Evolutionary conservation across 2,113 vertebrate species (phyloP).

Genomic region (Entomyzon cyanotis): DNA sequence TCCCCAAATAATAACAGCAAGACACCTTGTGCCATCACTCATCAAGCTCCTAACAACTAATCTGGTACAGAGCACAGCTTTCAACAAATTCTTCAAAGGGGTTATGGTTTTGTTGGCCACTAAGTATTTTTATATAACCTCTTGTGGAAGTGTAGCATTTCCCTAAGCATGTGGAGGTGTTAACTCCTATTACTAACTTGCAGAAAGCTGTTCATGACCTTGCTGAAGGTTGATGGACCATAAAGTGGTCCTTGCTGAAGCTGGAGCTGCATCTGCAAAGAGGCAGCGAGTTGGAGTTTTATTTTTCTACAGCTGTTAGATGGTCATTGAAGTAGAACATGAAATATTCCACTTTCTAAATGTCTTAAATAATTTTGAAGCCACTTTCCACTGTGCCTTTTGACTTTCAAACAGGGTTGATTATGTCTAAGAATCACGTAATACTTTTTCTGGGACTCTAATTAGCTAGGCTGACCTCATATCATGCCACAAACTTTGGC

Average conservation of each 20-base stretch:
- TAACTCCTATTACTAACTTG: background rate
- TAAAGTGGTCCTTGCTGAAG: background rate
- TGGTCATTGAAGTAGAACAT: background rate
- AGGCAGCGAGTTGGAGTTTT: background rate
- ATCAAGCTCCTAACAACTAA: background rate
- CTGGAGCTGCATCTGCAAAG: background rate
- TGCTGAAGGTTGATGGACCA: background rate
- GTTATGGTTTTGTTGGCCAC: background rate
- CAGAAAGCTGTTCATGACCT: background rate
- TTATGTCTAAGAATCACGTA: background rate
- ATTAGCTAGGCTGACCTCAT: background rate
- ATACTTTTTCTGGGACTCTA: background rate
- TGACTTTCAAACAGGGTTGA: background rate
- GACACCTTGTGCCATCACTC: background rate
- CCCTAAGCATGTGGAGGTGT: background rate
- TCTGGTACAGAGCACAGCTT: constrained; percentile 10
- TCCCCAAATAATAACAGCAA: background rate
- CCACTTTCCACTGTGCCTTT: background rate
- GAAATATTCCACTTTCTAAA: background rate
- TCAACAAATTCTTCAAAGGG: background rate
- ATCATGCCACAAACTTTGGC: background rate
- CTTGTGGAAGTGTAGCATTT: background rate
- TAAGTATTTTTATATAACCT: background rate
- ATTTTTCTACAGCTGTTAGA: background rate
- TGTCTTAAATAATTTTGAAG: background rate